Conservation (phyloP, 2,797 vertebrate genomes). For the Phoxinus dragarum region DNA sequence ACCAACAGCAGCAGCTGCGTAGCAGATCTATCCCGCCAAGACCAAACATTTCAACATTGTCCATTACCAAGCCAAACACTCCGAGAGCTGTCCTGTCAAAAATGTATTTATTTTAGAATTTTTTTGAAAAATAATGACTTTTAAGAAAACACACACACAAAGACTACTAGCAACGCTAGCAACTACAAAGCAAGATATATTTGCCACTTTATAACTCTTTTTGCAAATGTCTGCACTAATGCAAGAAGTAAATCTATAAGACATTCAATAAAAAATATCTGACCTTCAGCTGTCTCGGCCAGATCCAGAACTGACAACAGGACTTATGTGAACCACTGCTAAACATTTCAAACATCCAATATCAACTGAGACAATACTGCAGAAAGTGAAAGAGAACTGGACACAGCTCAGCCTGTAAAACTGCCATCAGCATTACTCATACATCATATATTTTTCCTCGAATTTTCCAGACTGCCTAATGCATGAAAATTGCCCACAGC, state of each 20-base stretch:
- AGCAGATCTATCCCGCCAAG: too few relatives aligned
- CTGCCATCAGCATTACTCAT: slow-evolving; percentile 1
- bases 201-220: neutral
- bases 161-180: neutral
- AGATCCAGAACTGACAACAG: neutral
- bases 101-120: neutral
- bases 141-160: neutral
- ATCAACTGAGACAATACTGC: neutral
- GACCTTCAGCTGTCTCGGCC: neutral
- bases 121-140: neutral
- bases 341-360: neutral
- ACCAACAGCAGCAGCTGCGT: too few relatives aligned
- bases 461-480: neutral
- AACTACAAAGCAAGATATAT: neutral
- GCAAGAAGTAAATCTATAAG: neutral
- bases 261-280: neutral
- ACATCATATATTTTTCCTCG: neutral
- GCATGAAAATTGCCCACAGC: neutral
- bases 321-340: neutral
- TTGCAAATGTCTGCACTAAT: neutral
- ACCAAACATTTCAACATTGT: too few relatives aligned
- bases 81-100: too few relatives aligned
- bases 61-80: too few relatives aligned
- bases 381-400: neutral
- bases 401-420: slow-evolving; percentile 6